Conservation (phyloP, 2,797 vertebrate genomes). For the Ctenochaetus hawaiiensis region DNA sequence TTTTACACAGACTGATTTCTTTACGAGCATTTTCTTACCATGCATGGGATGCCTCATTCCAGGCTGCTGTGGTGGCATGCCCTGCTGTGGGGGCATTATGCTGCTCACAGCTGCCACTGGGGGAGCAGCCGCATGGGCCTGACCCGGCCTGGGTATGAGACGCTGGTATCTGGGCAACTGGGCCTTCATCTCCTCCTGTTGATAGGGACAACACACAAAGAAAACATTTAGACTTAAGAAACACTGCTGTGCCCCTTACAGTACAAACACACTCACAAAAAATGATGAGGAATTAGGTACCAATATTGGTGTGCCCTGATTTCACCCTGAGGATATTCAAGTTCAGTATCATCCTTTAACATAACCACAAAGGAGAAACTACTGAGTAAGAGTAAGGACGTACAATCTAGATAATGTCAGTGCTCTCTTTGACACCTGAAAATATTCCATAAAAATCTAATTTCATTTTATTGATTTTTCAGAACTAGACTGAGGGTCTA, state of each 20-base stretch:
- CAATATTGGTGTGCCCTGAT: constrained; percentile 60
- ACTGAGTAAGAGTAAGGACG: constrained; percentile 23
- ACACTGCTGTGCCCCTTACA: constrained; percentile 51
- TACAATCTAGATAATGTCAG: constrained; percentile 9
- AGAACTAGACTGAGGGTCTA: background rate
- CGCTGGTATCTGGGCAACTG: constrained; percentile 96
- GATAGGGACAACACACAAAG: constrained; percentile 59
- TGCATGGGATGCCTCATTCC: constrained; percentile 98
- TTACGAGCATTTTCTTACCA: constrained; percentile 79
- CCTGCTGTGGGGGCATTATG: constrained; percentile 95
- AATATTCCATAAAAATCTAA: background rate
- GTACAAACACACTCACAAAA: constrained; percentile 63
- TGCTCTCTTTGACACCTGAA: background rate
- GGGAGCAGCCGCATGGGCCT: constrained; percentile 90
- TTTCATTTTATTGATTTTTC: background rate
- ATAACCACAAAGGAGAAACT: constrained; percentile 58
- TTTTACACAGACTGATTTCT: background rate
- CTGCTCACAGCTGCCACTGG: constrained; percentile 91
- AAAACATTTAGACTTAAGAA: constrained; percentile 64
- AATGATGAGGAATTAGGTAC: constrained; percentile 54
- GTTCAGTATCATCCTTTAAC: constrained; percentile 64
- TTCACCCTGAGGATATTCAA: constrained; percentile 67
- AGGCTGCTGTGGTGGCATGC: constrained; percentile 94
- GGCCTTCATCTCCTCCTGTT: constrained; percentile 96
- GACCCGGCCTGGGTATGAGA: constrained; percentile 92